phyloP scores from a whole-genome alignment of 2,113 vertebrate genomes.

The Gobius niger region DNA sequence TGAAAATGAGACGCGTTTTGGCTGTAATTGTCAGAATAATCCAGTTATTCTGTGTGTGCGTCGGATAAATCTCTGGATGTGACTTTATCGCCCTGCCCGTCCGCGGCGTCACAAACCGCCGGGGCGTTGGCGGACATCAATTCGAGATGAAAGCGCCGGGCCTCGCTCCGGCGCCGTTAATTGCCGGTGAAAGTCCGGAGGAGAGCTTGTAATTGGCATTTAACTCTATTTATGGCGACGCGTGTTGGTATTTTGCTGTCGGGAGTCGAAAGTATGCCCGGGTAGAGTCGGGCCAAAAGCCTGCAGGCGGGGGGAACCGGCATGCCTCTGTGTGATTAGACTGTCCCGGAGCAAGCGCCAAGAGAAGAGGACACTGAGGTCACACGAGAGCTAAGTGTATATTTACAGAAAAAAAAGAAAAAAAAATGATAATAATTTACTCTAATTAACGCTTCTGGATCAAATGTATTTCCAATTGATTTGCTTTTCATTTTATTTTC shows the following conservation, averaged over 20 bases:
- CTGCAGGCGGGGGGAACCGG: conserved; percentile 51
- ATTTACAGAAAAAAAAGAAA: no score
- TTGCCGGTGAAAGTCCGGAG: conserved; percentile 54
- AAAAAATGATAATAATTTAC: no score
- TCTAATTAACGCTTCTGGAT: no score
- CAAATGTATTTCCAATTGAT: no score
- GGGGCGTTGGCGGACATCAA: conserved; percentile 25
- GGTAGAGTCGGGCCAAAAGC: conserved; percentile 58
- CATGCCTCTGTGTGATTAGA: conserved; percentile 63
- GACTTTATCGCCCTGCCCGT: conserved; percentile 2
- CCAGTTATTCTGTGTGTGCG: background rate
- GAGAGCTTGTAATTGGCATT: conserved; percentile 68
- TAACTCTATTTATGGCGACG: conserved; percentile 64
- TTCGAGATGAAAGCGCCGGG: conserved; percentile 36
- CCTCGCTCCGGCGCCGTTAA: conserved; percentile 47
- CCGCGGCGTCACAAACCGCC: conserved; percentile 21
- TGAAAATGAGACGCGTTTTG: background rate
- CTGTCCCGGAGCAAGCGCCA: conserved; percentile 54
- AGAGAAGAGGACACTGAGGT: conserved; percentile 61
- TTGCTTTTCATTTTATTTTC: no score
- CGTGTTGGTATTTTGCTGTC: conserved; percentile 66
- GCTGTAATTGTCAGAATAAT: conserved; percentile 4
- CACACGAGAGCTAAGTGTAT: no score
- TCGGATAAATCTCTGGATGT: background rate
- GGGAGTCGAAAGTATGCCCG: conserved; percentile 55